A percentile compares a stretch with the other conserved stretches of the same genome.
These are phyloP conservation scores for Hassar affinis DNA, from an alignment of 2,113 vertebrate species.

Conservation along the genomic window DNA sequence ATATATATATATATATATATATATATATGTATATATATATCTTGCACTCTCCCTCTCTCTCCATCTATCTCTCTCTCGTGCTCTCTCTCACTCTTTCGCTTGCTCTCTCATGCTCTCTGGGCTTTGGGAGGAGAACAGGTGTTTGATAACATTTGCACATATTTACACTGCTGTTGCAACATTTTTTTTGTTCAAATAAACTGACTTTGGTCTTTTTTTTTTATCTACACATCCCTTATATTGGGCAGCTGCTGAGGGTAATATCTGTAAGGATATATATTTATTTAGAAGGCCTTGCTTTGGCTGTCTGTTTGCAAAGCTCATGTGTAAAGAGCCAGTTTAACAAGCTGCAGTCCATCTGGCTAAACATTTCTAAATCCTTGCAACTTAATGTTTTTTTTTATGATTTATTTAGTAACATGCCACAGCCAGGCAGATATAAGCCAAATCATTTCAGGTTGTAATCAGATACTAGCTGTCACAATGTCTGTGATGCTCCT, in stretches of 20 bases:
- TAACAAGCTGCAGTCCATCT: background rate
- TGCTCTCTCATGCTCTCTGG: constrained; percentile 8
- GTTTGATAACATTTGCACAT: constrained; percentile 22
- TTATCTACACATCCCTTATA: background rate
- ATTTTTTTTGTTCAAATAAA: background rate
- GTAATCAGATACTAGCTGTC: background rate
- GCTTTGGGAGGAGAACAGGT: constrained; percentile 28
- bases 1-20: background rate
- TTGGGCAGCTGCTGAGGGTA: background rate
- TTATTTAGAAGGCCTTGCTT: background rate
- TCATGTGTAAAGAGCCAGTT: background rate
- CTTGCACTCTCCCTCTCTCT: too few species aligned
- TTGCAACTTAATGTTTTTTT: background rate
- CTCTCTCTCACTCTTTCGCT: too few species aligned
- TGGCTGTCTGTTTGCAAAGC: background rate
- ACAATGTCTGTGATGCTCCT: background rate
- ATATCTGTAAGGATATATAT: background rate
- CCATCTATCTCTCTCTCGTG: too few species aligned
- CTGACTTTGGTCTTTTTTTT: background rate
- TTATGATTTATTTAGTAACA: background rate
- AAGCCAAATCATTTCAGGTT: background rate
- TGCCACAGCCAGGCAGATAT: background rate
- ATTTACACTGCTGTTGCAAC: constrained; percentile 15
- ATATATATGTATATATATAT: too few species aligned
- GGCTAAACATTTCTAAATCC: background rate